A percentile compares a stretch with the other conserved stretches of the same genome.
Conservation (phyloP, 2,797 vertebrate genomes). For the Kryptopterus vitreolus region DNA sequence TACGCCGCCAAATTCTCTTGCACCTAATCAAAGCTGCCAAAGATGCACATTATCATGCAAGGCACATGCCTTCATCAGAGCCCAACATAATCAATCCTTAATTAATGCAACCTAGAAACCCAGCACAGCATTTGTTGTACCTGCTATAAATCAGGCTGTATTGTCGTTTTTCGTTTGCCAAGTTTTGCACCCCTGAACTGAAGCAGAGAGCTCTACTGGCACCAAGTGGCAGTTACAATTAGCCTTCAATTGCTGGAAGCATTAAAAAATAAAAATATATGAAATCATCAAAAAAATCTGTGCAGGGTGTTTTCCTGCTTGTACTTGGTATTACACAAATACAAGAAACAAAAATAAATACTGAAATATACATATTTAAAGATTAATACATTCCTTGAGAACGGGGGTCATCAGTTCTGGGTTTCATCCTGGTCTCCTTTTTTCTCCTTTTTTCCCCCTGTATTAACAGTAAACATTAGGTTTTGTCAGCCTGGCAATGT, state of each 20-base stretch:
- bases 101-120: neutral
- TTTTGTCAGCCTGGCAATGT: no score
- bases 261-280: neutral
- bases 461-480: no score
- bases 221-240: constrained; percentile 53
- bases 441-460: no score
- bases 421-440: no score
- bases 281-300: neutral
- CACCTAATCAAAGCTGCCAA: no score
- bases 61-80: neutral
- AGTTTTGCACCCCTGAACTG: neutral
- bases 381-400: no score
- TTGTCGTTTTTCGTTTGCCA: neutral
- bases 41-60: constrained; percentile 8
- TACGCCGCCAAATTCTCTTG: neutral
- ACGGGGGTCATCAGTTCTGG: no score
- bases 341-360: no score
- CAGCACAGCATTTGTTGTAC: constrained; percentile 16
- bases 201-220: constrained; percentile 58
- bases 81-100: neutral
- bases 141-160: constrained; percentile 33
- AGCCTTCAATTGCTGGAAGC: neutral
- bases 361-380: no score
- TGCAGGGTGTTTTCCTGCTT: neutral
- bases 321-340: no score